Conservation (phyloP, 2,888 invertebrate species). For the Taphrorychus bicolor region DNA sequence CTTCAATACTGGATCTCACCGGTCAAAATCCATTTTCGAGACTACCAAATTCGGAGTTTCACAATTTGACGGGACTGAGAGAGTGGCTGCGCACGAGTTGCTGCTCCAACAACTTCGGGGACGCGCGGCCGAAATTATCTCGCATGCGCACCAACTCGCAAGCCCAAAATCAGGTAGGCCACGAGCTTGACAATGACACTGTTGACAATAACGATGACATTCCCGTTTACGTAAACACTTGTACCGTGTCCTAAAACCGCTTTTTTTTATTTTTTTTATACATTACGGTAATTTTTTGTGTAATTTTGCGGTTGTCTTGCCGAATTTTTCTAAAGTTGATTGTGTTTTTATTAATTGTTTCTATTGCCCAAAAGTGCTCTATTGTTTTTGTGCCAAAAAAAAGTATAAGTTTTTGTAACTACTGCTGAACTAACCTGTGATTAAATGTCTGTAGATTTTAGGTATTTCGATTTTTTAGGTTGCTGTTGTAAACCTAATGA, state of each 20-base stretch:
- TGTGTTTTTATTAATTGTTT: too few species aligned
- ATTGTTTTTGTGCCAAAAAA: neutral
- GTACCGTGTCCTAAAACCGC: slow-evolving; percentile 37
- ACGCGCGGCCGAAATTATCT: slow-evolving; percentile 44
- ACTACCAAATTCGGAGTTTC: slow-evolving; percentile 81
- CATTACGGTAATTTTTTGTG: too few species aligned
- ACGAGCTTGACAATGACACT: slow-evolving; percentile 39
- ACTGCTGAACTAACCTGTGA: slow-evolving; percentile 24
- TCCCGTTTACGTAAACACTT: slow-evolving; percentile 45
- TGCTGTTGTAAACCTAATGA: neutral
- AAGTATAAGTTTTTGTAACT: too few species aligned
- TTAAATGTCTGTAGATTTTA: slow-evolving; percentile 25
- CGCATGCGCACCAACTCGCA: slow-evolving; percentile 38
- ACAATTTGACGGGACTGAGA: slow-evolving; percentile 70
- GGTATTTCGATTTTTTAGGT: neutral
- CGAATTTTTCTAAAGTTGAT: too few species aligned
- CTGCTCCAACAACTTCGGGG: slow-evolving; percentile 39
- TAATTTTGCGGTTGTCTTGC: too few species aligned
- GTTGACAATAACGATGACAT: slow-evolving; percentile 42
- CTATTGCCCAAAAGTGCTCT: too few species aligned
- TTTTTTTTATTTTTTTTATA: too few species aligned
- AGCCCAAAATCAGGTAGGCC: slow-evolving; percentile 55
- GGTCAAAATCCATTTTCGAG: slow-evolving; percentile 83
- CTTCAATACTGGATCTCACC: slow-evolving; percentile 83
- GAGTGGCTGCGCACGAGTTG: slow-evolving; percentile 66